Conservation (phyloP, 2,888 invertebrate species). For the Drosophila maculinotata region DNA sequence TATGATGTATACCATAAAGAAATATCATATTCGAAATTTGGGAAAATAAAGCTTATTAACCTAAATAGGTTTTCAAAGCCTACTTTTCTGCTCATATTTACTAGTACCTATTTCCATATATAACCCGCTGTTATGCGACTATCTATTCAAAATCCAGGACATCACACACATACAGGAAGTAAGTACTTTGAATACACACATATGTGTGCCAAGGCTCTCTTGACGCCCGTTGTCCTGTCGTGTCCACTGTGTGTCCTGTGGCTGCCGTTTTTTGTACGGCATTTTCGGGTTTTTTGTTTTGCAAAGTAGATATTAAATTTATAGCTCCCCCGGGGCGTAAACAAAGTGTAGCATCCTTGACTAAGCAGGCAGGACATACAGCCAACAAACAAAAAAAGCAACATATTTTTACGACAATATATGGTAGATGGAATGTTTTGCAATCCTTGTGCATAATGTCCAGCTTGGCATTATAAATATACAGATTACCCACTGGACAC, state of each 20-base stretch:
- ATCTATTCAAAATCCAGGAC: conserved; percentile 30
- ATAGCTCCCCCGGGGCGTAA: conserved; percentile 84
- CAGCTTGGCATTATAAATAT: conserved; percentile 75
- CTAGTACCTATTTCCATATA: not conserved
- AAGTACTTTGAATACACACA: conserved; percentile 23
- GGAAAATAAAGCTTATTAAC: too few species aligned
- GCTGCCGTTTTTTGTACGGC: conserved; percentile 40
- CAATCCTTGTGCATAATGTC: conserved; percentile 74
- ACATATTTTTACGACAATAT: conserved; percentile 80
- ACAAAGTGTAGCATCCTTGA: conserved; percentile 69
- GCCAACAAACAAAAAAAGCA: conserved; percentile 46
- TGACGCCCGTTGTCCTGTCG: conserved; percentile 1
- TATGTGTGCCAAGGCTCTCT: conserved; percentile 4
- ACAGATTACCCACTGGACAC: conserved; percentile 73
- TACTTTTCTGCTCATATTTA: too few species aligned
- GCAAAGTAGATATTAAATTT: conserved; percentile 84
- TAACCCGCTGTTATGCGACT: conserved; percentile 1
- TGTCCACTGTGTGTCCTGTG: conserved; percentile 17
- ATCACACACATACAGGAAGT: conserved; percentile 1
- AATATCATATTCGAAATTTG: too few species aligned
- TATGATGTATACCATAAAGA: too few species aligned
- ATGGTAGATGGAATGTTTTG: conserved; percentile 60
- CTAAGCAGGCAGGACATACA: conserved; percentile 29
- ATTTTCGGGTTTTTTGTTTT: conserved; percentile 74
- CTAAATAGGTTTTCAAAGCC: too few species aligned